phyloP scores from a whole-genome alignment of 2,797 vertebrate genomes.

The Brachymystax lenok region DNA sequence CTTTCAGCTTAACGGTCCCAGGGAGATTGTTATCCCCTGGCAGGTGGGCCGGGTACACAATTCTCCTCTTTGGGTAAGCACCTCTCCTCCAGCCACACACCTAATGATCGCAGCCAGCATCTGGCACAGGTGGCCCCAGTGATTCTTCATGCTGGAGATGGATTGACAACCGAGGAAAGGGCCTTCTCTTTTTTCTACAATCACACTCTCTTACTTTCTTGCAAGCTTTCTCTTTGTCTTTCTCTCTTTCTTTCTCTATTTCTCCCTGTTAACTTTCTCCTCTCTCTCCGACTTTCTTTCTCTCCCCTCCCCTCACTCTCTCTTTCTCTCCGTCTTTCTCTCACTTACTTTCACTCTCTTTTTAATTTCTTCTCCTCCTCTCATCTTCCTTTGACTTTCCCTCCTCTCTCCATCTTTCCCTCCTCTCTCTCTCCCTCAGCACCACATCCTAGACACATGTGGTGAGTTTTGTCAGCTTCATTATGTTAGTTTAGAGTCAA shows the following conservation, averaged over 20 bases:
- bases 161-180: slow-evolving; percentile 40
- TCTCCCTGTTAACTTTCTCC: background rate
- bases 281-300: background rate
- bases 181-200: background rate
- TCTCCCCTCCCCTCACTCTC: background rate
- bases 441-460: slow-evolving; percentile 75
- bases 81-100: slow-evolving; percentile 56
- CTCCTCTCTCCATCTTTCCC: too few relatives aligned
- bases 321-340: background rate
- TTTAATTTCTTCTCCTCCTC: background rate
- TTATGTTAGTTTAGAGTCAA: slow-evolving; percentile 79
- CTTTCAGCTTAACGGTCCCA: slow-evolving; percentile 65
- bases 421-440: background rate
- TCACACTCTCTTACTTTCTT: background rate
- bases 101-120: slow-evolving; percentile 67
- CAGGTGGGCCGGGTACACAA: slow-evolving; percentile 56
- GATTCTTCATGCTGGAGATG: slow-evolving; percentile 52
- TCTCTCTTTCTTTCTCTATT: background rate
- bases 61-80: slow-evolving; percentile 61
- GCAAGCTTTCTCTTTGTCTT: background rate
- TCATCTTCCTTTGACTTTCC: background rate
- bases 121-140: slow-evolving; percentile 54
- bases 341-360: background rate
- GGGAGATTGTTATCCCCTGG: slow-evolving; percentile 56
- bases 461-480: slow-evolving; percentile 78